Evolutionary conservation across 1,140 invertebrate species (phyloP).

Genomic region (Halictus rubicundus): DNA sequence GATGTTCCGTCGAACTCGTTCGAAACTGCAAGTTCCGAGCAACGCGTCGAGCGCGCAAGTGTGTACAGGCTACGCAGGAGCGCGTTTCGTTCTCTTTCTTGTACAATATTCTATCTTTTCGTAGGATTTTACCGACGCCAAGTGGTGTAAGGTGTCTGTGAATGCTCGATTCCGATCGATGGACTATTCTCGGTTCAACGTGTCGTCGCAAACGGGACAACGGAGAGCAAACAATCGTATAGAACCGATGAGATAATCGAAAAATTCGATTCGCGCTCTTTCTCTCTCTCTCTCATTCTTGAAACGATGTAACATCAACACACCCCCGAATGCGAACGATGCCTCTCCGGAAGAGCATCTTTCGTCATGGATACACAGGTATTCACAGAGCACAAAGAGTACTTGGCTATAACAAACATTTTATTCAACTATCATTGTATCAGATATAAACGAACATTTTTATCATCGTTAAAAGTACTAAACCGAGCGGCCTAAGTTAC

Average conservation of each 20-base stretch:
- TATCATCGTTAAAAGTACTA: conserved; percentile 72
- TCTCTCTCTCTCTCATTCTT: too few relatives aligned
- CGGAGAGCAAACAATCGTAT: not conserved
- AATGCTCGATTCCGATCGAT: conserved; percentile 34
- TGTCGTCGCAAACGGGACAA: conserved; percentile 12
- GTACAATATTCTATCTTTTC: conserved; percentile 41
- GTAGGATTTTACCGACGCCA: conserved; percentile 60
- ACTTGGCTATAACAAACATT: conserved; percentile 77
- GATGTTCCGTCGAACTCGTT: too few relatives aligned
- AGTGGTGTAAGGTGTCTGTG: conserved; percentile 60
- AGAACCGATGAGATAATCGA: conserved; percentile 22
- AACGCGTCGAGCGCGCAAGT: conserved; percentile 60
- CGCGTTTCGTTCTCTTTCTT: conserved; percentile 48
- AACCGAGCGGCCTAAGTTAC: conserved; percentile 69
- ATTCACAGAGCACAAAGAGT: conserved; percentile 74
- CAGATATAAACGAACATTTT: conserved; percentile 76
- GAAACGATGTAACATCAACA: too few relatives aligned
- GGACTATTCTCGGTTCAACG: not conserved
- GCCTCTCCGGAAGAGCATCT: not conserved
- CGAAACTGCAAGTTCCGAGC: conserved; percentile 34
- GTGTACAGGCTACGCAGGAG: conserved; percentile 57
- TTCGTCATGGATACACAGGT: conserved; percentile 60
- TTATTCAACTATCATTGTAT: conserved; percentile 76
- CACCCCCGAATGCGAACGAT: conserved; percentile 1
- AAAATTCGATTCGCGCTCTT: conserved; percentile 10